Evolutionary conservation across 2,888 invertebrate genomes (phyloP).

Genomic region (Tribolium freemani): DNA sequence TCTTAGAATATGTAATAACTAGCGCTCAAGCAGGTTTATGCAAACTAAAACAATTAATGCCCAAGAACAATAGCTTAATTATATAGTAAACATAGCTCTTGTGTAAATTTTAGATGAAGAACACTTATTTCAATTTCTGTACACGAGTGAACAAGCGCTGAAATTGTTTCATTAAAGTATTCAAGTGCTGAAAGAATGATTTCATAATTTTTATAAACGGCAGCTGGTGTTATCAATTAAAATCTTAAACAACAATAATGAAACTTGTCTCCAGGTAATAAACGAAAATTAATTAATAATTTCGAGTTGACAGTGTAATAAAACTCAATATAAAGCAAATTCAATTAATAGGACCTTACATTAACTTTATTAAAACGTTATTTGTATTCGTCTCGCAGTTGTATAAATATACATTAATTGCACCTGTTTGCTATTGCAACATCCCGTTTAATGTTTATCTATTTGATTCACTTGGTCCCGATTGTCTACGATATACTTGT

Average conservation of each 20-base stretch:
- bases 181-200: not conserved
- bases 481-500: constrained; percentile 23
- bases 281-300: constrained; percentile 33
- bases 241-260: constrained; percentile 20
- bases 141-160: not conserved
- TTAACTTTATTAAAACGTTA: constrained; percentile 39
- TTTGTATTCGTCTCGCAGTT: constrained; percentile 35
- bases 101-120: constrained; percentile 39
- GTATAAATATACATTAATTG: constrained; percentile 36
- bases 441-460: constrained; percentile 34
- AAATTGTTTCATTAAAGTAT: constrained; percentile 20
- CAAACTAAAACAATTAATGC: constrained; percentile 45
- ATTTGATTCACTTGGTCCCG: not conserved
- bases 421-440: constrained; percentile 33
- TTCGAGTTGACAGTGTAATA: constrained; percentile 22
- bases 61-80: constrained; percentile 44
- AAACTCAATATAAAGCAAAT: constrained; percentile 31
- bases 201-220: constrained; percentile 16
- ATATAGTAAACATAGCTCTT: constrained; percentile 41
- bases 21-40: constrained; percentile 44
- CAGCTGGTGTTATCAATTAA: constrained; percentile 18
- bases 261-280: constrained; percentile 35
- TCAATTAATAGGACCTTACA: constrained; percentile 34
- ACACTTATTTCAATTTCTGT: constrained; percentile 38
- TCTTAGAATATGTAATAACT: constrained; percentile 43